A percentile compares a stretch with the other conserved stretches of the same genome.
These are phyloP conservation scores for Pogonomyrmex barbatus DNA, from an alignment of 1,140 invertebrate genomes.

Conservation along the genomic window DNA sequence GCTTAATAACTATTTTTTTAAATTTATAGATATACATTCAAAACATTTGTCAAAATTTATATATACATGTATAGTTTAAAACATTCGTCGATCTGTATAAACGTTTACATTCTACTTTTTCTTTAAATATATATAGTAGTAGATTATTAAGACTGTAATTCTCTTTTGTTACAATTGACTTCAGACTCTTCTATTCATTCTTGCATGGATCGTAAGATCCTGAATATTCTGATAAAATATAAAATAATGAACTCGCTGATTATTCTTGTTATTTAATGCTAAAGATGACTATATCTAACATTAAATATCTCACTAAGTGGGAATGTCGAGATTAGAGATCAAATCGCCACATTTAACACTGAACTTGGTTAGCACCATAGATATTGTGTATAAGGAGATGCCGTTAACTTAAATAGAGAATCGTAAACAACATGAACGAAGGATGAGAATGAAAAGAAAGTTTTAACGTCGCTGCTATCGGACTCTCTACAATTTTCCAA, in stretches of 20 bases:
- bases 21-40: too few species aligned
- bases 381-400: conserved; percentile 16
- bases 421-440: conserved; percentile 23
- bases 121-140: not conserved
- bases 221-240: conserved; percentile 4
- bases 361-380: conserved; percentile 13
- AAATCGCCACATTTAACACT: conserved; percentile 27
- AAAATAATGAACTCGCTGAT: not conserved
- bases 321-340: conserved; percentile 36
- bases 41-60: too few species aligned
- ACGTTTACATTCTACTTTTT: not conserved
- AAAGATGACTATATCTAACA: conserved; percentile 22
- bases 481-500: not conserved
- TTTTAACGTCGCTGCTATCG: conserved; percentile 20
- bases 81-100: too few species aligned
- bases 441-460: conserved; percentile 11
- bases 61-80: too few species aligned
- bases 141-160: not conserved
- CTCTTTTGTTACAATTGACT: conserved; percentile 27
- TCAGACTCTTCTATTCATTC: not conserved
- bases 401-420: conserved; percentile 45
- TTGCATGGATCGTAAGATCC: not conserved
- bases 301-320: conserved; percentile 2
- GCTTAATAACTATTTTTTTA: too few species aligned
- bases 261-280: conserved; percentile 18